phyloP scores from a whole-genome alignment of 1,140 invertebrate genomes.

The Drosophila nikananu region DNA sequence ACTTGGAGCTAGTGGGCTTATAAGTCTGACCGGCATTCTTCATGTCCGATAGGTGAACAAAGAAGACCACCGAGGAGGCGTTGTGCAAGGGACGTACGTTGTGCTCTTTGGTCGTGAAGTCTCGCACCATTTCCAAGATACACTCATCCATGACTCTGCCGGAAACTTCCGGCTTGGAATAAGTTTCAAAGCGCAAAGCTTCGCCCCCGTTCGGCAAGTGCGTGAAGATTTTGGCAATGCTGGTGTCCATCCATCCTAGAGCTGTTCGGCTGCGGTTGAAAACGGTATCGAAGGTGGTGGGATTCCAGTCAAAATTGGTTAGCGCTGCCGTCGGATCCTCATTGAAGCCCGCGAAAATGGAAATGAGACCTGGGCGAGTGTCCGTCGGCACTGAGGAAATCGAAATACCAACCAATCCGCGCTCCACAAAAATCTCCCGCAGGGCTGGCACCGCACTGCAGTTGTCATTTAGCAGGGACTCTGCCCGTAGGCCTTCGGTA shows the following conservation, averaged over 20 bases:
- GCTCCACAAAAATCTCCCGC: conserved; percentile 69
- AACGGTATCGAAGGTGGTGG: conserved; percentile 97
- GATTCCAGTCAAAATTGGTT: conserved; percentile 98
- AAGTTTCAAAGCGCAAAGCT: conserved; percentile 9
- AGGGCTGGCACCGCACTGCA: conserved; percentile 55
- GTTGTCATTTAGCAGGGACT: conserved; percentile 88
- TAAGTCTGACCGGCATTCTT: conserved; percentile 89
- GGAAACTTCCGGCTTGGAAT: background rate
- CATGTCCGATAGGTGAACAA: conserved; percentile 96
- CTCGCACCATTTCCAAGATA: background rate
- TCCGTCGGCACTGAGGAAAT: conserved; percentile 97
- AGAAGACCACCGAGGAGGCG: conserved; percentile 91
- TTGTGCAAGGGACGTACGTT: conserved; percentile 78
- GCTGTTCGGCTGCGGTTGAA: conserved; percentile 92
- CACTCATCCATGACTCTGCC: conserved; percentile 1
- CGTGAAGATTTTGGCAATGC: conserved; percentile 17
- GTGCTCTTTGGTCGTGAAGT: conserved; percentile 88
- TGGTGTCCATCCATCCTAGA: conserved; percentile 87
- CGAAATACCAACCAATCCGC: conserved; percentile 94
- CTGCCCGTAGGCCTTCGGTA: conserved; percentile 94
- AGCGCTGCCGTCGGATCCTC: conserved; percentile 98
- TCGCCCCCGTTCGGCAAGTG: conserved; percentile 15
- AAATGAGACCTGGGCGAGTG: conserved; percentile 97
- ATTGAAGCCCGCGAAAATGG: conserved; percentile 96
- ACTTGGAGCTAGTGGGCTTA: conserved; percentile 95